Base-by-base conservation (phyloP, 2,797 vertebrate genomes). In the Columba guinea region DNA sequence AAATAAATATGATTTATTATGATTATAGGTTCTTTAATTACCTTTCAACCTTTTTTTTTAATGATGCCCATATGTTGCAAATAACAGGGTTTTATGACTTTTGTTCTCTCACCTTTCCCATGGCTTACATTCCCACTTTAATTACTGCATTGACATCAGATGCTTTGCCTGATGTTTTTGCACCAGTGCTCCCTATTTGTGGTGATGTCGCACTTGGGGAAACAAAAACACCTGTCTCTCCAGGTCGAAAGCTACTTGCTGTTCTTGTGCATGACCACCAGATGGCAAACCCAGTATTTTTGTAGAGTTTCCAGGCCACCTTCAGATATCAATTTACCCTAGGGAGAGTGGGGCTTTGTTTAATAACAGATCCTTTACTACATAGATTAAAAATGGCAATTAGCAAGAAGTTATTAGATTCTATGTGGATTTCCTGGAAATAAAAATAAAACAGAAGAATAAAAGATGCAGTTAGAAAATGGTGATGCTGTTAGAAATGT, bases 11-110 rank as follows among this genome's bases (percentile, higher is more conserved):
- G 84, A 94, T 95, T 94, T 95, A 96, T 87, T 88, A 76, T 35
- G 70, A 89, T 95, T 88, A 92, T 28, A 89, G 58, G 60, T 89
- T 79, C 73, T 87, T 73, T 92, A 95, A 97, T 91, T 94, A 93
- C 60, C 84, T 95, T 91, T 83, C 89, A 96, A 70, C 73, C 84
- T 93, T 96, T 88, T 96, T 44, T 46, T 80, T 59, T 53, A 97
- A 95, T n/a, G 87, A 96, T 13, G 87, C 35, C 93, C 94, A 88
- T 96, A 96, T 96, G 95, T 71, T 94, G 78, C 83, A 77, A 90
- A 70, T 64, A 87, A 59, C 69, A 68, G n/a, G 13, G 22, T 7
- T 95, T 96, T 94, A 97, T 64, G 73, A 53, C 74, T 97, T 94
- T 64, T 76, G 60, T 89, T 96, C 89, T 86, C 65, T 84, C 78